Evolutionary conservation across 2,888 invertebrate species (phyloP).

Genomic region (Pheosia tremula): DNA sequence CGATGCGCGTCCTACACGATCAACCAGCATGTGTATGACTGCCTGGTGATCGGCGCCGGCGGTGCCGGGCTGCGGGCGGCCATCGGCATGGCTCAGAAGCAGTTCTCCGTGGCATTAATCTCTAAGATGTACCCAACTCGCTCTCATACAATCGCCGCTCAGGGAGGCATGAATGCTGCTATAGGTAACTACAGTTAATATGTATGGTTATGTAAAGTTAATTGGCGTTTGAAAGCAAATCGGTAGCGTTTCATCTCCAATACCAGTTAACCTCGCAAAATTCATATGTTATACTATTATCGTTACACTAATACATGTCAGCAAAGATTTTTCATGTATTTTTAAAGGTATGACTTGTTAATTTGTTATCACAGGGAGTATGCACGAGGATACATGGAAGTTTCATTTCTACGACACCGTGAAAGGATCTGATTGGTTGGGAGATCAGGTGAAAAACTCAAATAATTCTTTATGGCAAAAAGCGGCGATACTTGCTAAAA

Average conservation of each 20-base stretch:
- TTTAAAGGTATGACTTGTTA: neutral
- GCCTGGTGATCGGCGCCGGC: constrained; percentile 97
- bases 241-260: no score
- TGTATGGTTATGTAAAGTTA: no score
- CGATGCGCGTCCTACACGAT: constrained; percentile 88
- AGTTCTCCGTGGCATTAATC: constrained; percentile 97
- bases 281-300: no score
- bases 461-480: no score
- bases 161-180: constrained; percentile 99
- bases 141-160: constrained; percentile 99
- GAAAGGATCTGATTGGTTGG: constrained; percentile 99
- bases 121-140: constrained; percentile 98
- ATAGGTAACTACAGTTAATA: constrained; percentile 82
- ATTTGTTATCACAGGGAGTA: constrained; percentile 81
- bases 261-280: no score
- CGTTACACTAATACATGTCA: no score
- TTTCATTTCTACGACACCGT: constrained; percentile 99
- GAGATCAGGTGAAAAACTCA: constrained; percentile 87
- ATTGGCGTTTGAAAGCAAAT: no score
- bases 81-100: constrained; percentile 95
- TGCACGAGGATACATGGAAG: constrained; percentile 98
- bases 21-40: constrained; percentile 97
- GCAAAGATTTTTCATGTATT: neutral
- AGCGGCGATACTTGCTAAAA: no score
- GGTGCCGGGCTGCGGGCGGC: constrained; percentile 98